Conservation (phyloP, 2,797 vertebrate genomes). For the Leucoraja ocellata region DNA sequence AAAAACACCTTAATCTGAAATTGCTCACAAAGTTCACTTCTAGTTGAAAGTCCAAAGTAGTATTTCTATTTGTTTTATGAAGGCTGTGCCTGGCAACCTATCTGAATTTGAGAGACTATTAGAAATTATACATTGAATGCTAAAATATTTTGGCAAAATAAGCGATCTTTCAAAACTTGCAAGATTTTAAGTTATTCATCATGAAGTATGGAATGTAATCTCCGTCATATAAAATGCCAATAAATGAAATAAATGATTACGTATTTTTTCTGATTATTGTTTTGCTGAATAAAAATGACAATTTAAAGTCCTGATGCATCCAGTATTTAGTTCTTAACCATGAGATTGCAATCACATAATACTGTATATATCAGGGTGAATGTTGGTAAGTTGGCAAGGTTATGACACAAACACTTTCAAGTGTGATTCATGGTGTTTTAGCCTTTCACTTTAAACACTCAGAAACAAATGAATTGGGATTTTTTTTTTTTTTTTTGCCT, state of each 20-base stretch:
- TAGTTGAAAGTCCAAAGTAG: not conserved
- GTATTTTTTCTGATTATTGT: not conserved
- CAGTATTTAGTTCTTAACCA: not conserved
- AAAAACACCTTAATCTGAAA: not conserved
- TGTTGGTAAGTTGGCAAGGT: not conserved
- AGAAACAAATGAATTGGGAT: not conserved
- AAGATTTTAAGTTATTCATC: not conserved
- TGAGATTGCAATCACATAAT: not conserved
- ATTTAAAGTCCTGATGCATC: not conserved
- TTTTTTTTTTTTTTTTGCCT: not conserved
- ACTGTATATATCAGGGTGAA: not conserved
- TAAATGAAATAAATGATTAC: not conserved
- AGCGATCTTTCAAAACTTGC: not conserved
- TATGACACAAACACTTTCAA: slow-evolving; percentile 34
- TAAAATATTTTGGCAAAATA: not conserved
- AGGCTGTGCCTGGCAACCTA: not conserved
- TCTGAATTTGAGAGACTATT: no score
- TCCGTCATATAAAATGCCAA: not conserved
- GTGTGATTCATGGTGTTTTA: slow-evolving; percentile 14
- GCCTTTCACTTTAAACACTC: slow-evolving; percentile 32
- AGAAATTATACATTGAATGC: not conserved
- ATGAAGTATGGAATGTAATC: not conserved
- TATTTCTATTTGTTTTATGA: not conserved
- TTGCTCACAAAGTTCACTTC: not conserved
- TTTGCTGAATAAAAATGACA: not conserved